Percentiles rank a stretch among this genome's conserved stretches.
These are phyloP conservation scores for Todiramphus chloris DNA, from an alignment of 2,113 vertebrate species.

Conservation along the genomic window DNA sequence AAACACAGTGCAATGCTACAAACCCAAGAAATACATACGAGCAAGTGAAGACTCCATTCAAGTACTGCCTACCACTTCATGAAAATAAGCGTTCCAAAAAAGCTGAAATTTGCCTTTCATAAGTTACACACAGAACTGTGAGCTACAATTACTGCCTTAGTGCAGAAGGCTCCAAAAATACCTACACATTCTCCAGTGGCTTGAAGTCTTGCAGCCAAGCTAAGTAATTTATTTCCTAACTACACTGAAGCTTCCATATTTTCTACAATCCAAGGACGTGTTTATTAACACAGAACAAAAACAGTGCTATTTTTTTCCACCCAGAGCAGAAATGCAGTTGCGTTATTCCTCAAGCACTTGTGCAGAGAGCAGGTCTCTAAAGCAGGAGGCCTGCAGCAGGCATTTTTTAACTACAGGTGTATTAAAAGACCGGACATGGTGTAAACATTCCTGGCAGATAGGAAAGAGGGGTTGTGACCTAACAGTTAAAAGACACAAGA, in stretches of 20 bases:
- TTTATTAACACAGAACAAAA: background rate
- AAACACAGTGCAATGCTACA: background rate
- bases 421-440: background rate
- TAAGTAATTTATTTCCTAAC: background rate
- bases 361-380: background rate
- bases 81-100: background rate
- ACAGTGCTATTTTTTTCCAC: background rate
- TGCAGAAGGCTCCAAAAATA: background rate
- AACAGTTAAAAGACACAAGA: background rate
- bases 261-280: background rate
- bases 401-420: background rate
- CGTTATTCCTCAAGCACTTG: background rate
- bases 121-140: background rate
- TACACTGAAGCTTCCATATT: background rate
- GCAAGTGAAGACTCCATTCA: background rate
- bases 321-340: background rate
- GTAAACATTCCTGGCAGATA: background rate
- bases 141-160: background rate
- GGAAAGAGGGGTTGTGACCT: background rate
- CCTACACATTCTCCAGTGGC: background rate
- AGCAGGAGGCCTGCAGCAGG: background rate
- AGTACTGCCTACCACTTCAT: background rate
- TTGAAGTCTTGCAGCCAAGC: background rate
- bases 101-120: background rate
- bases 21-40: background rate